These are phyloP conservation scores for Odontamblyopus rebecca DNA, from an alignment of 2,797 vertebrate genomes.

Conservation along the genomic window DNA sequence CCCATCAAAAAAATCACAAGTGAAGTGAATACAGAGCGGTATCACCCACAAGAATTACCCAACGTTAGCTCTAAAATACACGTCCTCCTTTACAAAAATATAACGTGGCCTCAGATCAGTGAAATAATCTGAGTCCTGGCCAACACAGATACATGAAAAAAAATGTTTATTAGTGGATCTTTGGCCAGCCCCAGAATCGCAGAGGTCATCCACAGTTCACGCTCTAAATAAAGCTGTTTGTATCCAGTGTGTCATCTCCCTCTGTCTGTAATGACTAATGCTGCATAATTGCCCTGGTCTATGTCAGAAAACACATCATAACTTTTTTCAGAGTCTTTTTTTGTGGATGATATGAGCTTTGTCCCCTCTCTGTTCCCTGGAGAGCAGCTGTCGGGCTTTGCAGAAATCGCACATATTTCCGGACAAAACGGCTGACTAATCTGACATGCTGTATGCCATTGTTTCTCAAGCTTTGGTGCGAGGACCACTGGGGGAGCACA, in stretches of 20 bases:
- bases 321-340: background rate
- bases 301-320: conserved; percentile 2
- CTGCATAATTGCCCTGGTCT: conserved; percentile 13
- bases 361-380: background rate
- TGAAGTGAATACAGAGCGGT: too few relatives aligned
- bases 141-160: too few relatives aligned
- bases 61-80: too few relatives aligned
- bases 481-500: background rate
- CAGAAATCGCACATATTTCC: conserved; percentile 59
- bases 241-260: background rate
- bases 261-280: conserved; percentile 22
- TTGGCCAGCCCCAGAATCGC: background rate
- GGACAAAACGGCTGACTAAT: conserved; percentile 58
- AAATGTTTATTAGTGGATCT: too few relatives aligned
- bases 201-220: background rate
- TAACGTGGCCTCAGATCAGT: too few relatives aligned
- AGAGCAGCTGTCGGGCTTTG: conserved; percentile 60
- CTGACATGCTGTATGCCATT: conserved; percentile 51
- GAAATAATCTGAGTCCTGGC: too few relatives aligned
- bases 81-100: too few relatives aligned
- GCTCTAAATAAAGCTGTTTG: background rate
- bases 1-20: too few relatives aligned
- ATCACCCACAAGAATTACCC: too few relatives aligned
- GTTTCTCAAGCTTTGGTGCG: conserved; percentile 47
- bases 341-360: background rate